Evolutionary conservation across 1,140 invertebrate species (phyloP).

Genomic region (Drosophila ironensis): DNA sequence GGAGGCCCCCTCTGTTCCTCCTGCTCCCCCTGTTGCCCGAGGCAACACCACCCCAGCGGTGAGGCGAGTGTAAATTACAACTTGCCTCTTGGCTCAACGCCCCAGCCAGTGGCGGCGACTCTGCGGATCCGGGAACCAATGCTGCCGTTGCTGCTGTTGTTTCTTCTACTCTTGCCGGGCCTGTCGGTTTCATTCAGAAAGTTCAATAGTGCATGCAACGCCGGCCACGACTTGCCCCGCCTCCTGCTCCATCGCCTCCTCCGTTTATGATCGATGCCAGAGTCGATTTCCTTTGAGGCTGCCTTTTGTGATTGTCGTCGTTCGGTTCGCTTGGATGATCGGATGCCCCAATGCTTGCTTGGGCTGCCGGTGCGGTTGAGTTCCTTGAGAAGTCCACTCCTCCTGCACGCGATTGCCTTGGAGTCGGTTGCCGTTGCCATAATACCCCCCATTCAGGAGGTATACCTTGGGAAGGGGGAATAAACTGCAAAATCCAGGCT

Average conservation of each 20-base stretch:
- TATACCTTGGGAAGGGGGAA: no score
- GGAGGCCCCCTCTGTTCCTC: not conserved
- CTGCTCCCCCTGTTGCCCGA: conserved; percentile 17
- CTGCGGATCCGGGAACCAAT: conserved; percentile 23
- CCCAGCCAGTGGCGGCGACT: conserved; percentile 23
- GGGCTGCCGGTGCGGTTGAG: conserved; percentile 9
- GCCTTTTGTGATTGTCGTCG: conserved; percentile 56
- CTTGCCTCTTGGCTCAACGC: conserved; percentile 66
- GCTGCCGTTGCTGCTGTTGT: conserved; percentile 12
- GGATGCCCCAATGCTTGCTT: not conserved
- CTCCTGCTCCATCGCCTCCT: not conserved
- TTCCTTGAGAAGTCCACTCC: conserved; percentile 14
- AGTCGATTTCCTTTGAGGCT: conserved; percentile 64
- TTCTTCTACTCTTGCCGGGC: conserved; percentile 22
- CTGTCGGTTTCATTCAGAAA: conserved; percentile 78
- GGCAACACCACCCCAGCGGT: conserved; percentile 62
- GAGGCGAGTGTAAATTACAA: conserved; percentile 74
- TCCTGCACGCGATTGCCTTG: conserved; percentile 68
- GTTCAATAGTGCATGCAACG: conserved; percentile 79
- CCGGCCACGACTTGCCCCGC: conserved; percentile 33
- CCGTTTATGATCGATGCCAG: conserved; percentile 75
- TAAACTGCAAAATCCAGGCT: not conserved
- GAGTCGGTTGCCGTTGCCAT: conserved; percentile 3
- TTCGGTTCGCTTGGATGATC: conserved; percentile 36
- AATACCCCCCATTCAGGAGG: no score